Conservation (phyloP, 2,797 vertebrate species). For the Rhabdomys pumilio region DNA sequence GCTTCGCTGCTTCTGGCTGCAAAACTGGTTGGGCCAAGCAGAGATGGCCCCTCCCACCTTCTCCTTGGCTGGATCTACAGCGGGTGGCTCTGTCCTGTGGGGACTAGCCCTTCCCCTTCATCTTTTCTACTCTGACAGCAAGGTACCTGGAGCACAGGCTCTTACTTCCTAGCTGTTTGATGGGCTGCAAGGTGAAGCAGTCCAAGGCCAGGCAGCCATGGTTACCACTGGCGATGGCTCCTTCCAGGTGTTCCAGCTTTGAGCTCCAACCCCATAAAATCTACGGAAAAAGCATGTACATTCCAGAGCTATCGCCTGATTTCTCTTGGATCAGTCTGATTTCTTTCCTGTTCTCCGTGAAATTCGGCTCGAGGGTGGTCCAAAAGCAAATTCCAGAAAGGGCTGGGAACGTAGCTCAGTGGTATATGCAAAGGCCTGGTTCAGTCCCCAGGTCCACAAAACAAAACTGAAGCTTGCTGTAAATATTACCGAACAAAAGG, state of each 20-base stretch:
- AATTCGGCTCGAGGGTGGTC: neutral
- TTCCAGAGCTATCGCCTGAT: neutral
- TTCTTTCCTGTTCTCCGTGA: conserved; percentile 24
- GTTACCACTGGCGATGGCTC: neutral
- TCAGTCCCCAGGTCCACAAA: neutral
- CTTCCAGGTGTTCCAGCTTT: neutral
- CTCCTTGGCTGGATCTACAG: neutral
- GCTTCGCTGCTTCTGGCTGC: neutral
- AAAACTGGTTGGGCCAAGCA: neutral
- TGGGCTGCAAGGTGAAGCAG: neutral
- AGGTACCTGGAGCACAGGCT: neutral
- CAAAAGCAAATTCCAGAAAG: conserved; percentile 24
- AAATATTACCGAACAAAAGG: conserved; percentile 51
- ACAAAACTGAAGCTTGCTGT: neutral
- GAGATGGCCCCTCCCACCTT: neutral
- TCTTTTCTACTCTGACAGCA: neutral
- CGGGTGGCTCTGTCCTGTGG: neutral
- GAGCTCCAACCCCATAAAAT: neutral
- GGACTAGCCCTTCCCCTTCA: neutral
- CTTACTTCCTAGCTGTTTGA: neutral
- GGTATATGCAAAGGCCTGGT: neutral
- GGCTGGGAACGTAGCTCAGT: neutral
- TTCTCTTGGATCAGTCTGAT: conserved; percentile 12
- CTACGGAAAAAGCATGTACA: neutral
- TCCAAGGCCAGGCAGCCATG: neutral